Base-by-base conservation (phyloP, 1,140 invertebrate genomes). In the Reticulitermes speratus region DNA sequence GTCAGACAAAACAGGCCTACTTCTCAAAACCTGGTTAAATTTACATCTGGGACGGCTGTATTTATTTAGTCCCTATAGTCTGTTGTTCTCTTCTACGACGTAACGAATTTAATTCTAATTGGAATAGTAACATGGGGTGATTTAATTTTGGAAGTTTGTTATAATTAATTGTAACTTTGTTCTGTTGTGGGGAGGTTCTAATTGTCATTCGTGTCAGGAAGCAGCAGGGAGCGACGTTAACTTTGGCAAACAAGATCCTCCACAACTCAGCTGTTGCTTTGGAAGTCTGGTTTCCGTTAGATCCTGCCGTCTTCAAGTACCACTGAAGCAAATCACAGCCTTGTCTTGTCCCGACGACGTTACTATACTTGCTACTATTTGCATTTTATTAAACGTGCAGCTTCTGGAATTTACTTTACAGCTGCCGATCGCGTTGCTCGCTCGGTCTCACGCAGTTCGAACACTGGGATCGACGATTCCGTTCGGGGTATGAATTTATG, bases 161-260 rank as follows among this genome's bases (percentile, higher is more conserved):
- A 30, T 75, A 75, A 75, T 75, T 75, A 75, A 75, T 75, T 75
- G 65, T 75, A 75, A 75, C 65, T 75, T 75, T 30, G 65, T 75
- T 75, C n/a, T 75, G 65, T 30, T n/a, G n/a, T 16, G n/a, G n/a
- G 65, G 65, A 75, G 65, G 65, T n/a, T 75, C 65, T 75, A 75
- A 75, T 75, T 75, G 65, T 75, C 65, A 75, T 75, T 75, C 65
- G n/a, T 75, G 65, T 75, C 65, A 75, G 65, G 59, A 75, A 75
- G 65, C 65, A 75, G 65, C 65, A 75, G 65, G n/a, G 21, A 30
- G 65, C 65, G 25, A n/a, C 14, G 65, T n/a, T 75, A 75, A 75
- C 65, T 75, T 75, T 25, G n/a, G 65, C n/a, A 75, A 75, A 75
- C 65, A 75, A 75, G 65, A 16, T 55, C 65, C n/a, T 30, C 65